These are phyloP conservation scores for Drosophila leontia DNA, from an alignment of 1,140 invertebrate species.

Conservation along the genomic window DNA sequence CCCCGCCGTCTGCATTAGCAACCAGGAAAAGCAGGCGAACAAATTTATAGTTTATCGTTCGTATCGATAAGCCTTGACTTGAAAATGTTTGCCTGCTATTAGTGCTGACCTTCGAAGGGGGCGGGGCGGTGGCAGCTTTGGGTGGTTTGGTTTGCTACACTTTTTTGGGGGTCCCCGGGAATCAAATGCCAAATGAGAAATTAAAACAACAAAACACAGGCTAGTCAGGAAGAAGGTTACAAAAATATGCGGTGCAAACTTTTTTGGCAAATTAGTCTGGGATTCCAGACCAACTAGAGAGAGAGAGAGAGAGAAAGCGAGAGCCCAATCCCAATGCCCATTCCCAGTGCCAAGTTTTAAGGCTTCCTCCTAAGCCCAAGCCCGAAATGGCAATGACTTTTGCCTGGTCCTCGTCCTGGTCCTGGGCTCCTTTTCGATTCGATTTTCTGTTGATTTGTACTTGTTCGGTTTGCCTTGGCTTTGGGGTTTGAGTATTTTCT, in stretches of 20 bases:
- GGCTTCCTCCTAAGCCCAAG: constrained; percentile 41
- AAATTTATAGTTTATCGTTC: constrained; percentile 84
- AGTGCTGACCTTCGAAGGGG: constrained; percentile 60
- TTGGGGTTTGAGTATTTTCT: constrained; percentile 34
- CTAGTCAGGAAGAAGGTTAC: constrained; percentile 63
- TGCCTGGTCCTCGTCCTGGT: constrained; percentile 2
- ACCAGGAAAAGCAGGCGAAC: constrained; percentile 32
- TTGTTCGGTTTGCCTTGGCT: constrained; percentile 40
- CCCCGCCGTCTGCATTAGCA: constrained; percentile 55
- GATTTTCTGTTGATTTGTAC: constrained; percentile 79
- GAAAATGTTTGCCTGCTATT: constrained; percentile 71
- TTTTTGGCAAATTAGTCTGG: constrained; percentile 84
- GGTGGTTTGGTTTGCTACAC: background rate
- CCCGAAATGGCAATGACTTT: constrained; percentile 67
- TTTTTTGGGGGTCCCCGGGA: constrained; percentile 15
- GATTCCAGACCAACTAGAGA: background rate
- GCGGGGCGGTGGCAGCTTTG: background rate
- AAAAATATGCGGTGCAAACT: constrained; percentile 81
- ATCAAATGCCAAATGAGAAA: constrained; percentile 80
- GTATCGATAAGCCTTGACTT: constrained; percentile 84
- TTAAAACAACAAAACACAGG: constrained; percentile 71
- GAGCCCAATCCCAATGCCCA: background rate
- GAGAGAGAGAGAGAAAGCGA: no score
- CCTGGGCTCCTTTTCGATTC: constrained; percentile 45
- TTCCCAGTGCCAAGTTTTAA: constrained; percentile 27